Evolutionary conservation across 2,888 invertebrate genomes (phyloP).

Genomic region (Ochropleura leucogaster): DNA sequence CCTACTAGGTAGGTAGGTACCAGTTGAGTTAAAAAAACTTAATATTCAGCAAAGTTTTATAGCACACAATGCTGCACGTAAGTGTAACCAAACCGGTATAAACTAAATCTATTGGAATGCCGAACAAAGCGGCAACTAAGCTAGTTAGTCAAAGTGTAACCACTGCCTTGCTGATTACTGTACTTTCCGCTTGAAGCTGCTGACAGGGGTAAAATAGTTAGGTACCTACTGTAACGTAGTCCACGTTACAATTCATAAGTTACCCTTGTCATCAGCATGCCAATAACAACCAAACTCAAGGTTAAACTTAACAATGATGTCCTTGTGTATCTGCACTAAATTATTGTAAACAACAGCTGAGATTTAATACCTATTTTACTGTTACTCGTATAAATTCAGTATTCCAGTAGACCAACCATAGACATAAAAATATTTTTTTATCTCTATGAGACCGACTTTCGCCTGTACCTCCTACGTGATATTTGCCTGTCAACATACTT

Average conservation of each 20-base stretch:
- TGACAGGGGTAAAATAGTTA: too few relatives aligned
- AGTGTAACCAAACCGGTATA: neutral
- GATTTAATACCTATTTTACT: neutral
- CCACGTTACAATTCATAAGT: neutral
- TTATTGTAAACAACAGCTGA: neutral
- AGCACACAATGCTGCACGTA: neutral
- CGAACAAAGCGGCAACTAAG: neutral
- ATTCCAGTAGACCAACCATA: too few relatives aligned
- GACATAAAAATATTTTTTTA: too few relatives aligned
- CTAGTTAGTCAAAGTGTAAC: neutral
- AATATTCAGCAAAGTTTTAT: neutral
- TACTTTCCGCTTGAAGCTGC: neutral
- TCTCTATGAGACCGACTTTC: neutral
- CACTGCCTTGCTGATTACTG: neutral
- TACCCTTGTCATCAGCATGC: neutral
- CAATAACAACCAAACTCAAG: slow-evolving; percentile 4
- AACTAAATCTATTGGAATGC: neutral
- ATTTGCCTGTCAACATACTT: neutral
- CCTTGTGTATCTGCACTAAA: neutral
- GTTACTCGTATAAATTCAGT: too few relatives aligned
- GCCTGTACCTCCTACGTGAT: neutral
- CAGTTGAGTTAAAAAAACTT: neutral
- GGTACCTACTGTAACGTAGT: neutral
- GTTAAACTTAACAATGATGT: neutral
- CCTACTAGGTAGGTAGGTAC: neutral